phyloP scores from a whole-genome alignment of 92 coral and sea anemone species.

The Parazoanthus darwini region DNA sequence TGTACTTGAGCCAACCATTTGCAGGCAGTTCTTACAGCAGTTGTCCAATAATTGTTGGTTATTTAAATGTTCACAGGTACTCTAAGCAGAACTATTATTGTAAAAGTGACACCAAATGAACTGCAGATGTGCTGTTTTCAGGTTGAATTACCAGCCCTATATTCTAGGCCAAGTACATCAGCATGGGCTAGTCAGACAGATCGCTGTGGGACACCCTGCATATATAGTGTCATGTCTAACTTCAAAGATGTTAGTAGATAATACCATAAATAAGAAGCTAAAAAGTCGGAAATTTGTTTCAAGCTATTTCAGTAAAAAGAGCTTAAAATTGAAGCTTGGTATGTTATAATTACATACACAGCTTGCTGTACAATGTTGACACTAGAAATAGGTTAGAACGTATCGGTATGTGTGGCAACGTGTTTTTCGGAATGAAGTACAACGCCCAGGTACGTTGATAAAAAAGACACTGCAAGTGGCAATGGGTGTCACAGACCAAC shows the following conservation, averaged over 20 bases:
- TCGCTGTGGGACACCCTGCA: constrained; percentile 33
- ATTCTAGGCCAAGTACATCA: constrained; percentile 35
- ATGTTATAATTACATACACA: too few species aligned
- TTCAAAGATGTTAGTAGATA: constrained; percentile 24
- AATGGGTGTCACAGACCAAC: too few species aligned
- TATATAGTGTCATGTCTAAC: constrained; percentile 30
- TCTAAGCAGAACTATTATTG: background rate
- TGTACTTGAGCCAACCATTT: background rate
- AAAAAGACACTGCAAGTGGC: too few species aligned
- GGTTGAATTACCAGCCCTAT: constrained; percentile 23
- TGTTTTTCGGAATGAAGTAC: too few species aligned
- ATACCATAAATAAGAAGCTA: background rate
- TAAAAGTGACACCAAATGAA: background rate
- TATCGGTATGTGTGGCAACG: too few species aligned
- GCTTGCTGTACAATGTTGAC: too few species aligned
- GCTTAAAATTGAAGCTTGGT: background rate
- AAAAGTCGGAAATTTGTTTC: background rate
- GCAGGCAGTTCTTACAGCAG: background rate
- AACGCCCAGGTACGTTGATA: too few species aligned
- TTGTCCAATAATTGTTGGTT: too few species aligned
- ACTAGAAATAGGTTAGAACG: too few species aligned
- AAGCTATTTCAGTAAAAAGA: background rate
- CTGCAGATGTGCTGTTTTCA: constrained; percentile 28
- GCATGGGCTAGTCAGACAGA: constrained; percentile 35
- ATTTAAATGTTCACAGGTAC: too few species aligned